These are phyloP conservation scores for Sminthurides bifidus DNA, from an alignment of 1,140 invertebrate species.

Conservation along the genomic window DNA sequence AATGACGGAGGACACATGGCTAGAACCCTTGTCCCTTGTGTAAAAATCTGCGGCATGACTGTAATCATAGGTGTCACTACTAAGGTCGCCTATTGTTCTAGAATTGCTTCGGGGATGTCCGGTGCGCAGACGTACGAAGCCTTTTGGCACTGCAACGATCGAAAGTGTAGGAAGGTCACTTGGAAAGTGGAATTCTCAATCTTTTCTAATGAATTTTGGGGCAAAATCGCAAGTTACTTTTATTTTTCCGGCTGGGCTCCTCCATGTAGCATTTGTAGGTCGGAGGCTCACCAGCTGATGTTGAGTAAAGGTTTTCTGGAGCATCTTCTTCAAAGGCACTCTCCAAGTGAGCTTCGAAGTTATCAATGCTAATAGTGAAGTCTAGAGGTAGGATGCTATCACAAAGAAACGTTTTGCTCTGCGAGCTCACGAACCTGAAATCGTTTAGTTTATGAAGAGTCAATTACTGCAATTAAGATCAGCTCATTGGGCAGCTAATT, in stretches of 20 bases:
- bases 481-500: too few species aligned
- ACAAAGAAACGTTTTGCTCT: conserved; percentile 20
- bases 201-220: background rate
- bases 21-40: background rate
- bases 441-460: too few species aligned
- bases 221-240: conserved; percentile 38
- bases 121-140: conserved; percentile 32
- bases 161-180: background rate
- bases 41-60: too few species aligned
- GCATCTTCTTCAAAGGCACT: conserved; percentile 39
- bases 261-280: conserved; percentile 54
- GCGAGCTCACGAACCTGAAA: too few species aligned
- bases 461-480: too few species aligned
- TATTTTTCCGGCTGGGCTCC: conserved; percentile 40
- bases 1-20: background rate
- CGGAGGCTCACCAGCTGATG: conserved; percentile 42
- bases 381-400: conserved; percentile 51
- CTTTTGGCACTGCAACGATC: conserved; percentile 29
- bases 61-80: background rate
- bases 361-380: conserved; percentile 58
- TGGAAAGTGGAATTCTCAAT: background rate
- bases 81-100: background rate
- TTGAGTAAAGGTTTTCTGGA: conserved; percentile 45
- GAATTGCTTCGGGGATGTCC: conserved; percentile 15
- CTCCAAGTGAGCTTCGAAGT: conserved; percentile 49